phyloP scores from a whole-genome alignment of 2,797 vertebrate species.

The Antrozous pallidus region DNA sequence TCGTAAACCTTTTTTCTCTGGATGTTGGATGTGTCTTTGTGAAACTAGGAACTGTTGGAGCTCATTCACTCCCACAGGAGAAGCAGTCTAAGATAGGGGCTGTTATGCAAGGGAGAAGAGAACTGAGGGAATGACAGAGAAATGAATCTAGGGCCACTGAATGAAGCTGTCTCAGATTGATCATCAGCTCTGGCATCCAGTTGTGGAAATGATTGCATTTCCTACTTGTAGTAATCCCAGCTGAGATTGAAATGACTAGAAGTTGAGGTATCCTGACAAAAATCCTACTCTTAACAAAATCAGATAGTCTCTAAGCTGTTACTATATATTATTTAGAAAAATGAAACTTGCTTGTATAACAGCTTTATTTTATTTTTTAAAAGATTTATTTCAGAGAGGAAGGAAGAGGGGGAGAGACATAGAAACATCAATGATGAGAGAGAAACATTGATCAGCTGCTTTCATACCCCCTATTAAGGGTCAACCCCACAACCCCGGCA shows the following conservation, averaged over 20 bases:
- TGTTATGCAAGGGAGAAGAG: background rate
- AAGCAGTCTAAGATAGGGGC: background rate
- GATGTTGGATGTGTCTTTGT: background rate
- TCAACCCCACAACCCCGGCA: too few relatives aligned
- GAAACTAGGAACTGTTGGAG: background rate
- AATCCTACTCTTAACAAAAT: background rate
- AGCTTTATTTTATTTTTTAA: too few relatives aligned
- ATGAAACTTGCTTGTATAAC: background rate
- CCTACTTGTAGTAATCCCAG: background rate
- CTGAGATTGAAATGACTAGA: background rate
- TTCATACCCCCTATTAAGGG: too few relatives aligned
- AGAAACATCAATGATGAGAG: too few relatives aligned
- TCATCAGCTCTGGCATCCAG: background rate
- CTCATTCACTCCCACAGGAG: background rate
- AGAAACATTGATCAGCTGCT: too few relatives aligned
- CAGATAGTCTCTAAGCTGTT: background rate
- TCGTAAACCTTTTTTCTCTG: background rate
- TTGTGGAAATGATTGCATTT: background rate
- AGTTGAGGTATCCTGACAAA: background rate
- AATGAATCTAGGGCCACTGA: background rate
- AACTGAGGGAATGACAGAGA: background rate
- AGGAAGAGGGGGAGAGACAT: too few relatives aligned
- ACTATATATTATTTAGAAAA: background rate
- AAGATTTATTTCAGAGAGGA: too few relatives aligned
- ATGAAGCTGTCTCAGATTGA: background rate